Evolutionary conservation across 2,888 invertebrate species (phyloP), one percentile per base, ranked within the genome.

Genomic region (Campaea margaritaria): DNA sequence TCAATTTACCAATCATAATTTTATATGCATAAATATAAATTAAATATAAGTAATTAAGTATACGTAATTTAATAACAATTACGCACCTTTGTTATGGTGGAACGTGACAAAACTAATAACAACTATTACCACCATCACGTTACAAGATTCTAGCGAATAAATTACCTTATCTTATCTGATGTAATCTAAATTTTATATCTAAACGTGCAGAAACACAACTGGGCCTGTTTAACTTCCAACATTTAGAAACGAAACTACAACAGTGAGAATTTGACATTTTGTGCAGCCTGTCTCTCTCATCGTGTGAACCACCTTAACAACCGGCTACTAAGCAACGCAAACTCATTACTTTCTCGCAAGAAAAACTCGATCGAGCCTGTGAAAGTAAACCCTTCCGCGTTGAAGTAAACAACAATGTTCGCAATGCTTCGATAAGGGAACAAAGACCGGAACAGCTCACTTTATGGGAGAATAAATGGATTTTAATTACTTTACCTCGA

Each of bases 251-350:
- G n/a, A 21, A 21, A 21, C 3, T 21, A 53, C 55, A 59, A 42
- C 60, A 65, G 62, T 68, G 71, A 63, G 74, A 74, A 70, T 73
- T 68, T 73, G 76, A 70, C 77, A 76, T 76, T 78, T 75, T 61
- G 54, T 57, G 59, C 54, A 62, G 58, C 57, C 61, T 60, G 64
- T 68, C 66, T 44, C 16, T 14, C 13, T 13, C 31, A 44, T 28
- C 75, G 76, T 76, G 75, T 69, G 76, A 76, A 75, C 70, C 54
- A 46, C 45, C 45, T 34, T 27, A 10, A 38, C n/a, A n/a, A n/a
- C n/a, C 16, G 0, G n/a, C 21, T 54, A 55, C 58, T 14, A 51
- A 46, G 15, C 11, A 31, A 36, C 16, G 11, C 36, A 13, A 60
- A 46, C 44, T 46, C 49, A 51, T 54, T 54, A 36, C 44, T 39